These are phyloP conservation scores for Dicyrtomina minuta DNA, from an alignment of 2,888 invertebrate species.

Conservation along the genomic window DNA sequence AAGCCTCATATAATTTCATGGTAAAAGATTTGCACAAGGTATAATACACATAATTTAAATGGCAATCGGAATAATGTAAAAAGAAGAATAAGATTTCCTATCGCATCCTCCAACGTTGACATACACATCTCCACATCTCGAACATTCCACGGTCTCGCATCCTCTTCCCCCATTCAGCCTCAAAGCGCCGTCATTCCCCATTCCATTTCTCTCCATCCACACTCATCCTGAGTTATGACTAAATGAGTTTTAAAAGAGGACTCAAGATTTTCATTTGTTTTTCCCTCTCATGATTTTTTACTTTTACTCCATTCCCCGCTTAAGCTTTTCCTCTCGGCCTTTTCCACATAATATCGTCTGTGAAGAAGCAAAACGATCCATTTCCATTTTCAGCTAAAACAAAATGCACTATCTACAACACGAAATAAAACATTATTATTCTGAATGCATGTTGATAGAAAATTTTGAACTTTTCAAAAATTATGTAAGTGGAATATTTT, in stretches of 20 bases:
- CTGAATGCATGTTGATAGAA: no score
- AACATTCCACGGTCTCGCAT: not conserved
- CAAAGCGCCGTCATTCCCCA: not conserved
- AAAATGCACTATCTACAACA: no score
- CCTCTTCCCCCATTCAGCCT: not conserved
- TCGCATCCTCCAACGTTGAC: no score
- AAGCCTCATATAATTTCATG: conserved; percentile 23
- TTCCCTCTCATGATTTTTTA: not conserved
- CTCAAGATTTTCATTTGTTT: conserved; percentile 11
- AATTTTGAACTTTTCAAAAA: no score
- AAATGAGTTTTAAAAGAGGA: conserved; percentile 24
- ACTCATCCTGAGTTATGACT: conserved; percentile 19
- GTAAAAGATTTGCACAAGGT: not conserved
- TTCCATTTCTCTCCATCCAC: not conserved
- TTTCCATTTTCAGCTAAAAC: no score
- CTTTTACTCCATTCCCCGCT: not conserved
- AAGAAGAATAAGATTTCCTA: conserved; percentile 29
- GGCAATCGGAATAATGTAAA: conserved; percentile 17
- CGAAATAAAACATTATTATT: no score
- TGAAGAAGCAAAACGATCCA: no score
- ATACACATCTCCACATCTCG: no score
- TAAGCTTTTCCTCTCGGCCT: not conserved
- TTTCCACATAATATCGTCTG: no score
- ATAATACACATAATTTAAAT: conserved; percentile 27
- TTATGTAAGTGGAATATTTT: no score